Base-by-base conservation (phyloP, 2,888 invertebrate genomes). In the Deilephila porcellus region DNA sequence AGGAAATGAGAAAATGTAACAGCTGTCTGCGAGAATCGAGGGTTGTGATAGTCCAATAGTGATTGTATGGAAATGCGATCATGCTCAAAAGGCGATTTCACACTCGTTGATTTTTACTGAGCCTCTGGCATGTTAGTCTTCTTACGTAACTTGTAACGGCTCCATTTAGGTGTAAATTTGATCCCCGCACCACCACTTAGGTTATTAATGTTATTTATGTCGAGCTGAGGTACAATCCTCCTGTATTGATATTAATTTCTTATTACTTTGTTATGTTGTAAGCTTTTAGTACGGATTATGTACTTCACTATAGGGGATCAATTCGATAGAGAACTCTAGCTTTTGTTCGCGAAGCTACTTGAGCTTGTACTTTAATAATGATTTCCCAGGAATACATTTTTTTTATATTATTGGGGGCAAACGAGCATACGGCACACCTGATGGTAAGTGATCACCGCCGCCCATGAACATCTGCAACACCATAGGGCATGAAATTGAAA, bases 21-120 rank as follows among this genome's bases (percentile, higher is more conserved):
- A 82, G 81, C 82, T 86, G 82, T 78, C 80, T 78, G 75, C 73
- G 79, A 78, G 80, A 84, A 83, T 79, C 79, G 84, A 82, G 83
- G 81, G 81, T 80, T 79, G 80, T 82, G 83, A 84, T 85, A 80
- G 85, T 83, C 81, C 82, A 84, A 85, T 85, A 86, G 85, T 84
- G 85, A 86, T 87, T 85, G 85, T 83, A 87, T 87, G 86, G 86
- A 86, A 86, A 87, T 86, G 86, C 81, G 85, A 85, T 86, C 84
- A 86, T 84, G 82, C 82, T 81, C 81, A 80, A 85, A 82, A 81
- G 85, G 82, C 82, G 83, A 86, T 86, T 83, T 85, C 82, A 82
- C 81, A 83, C 82, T 82, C 80, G 80, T 80, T 82, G 83, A 81
- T 81, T 85, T 84, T 84, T 83, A 81, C 83, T 78, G 79, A 77